phyloP scores from a whole-genome alignment of 1,140 invertebrate genomes.

The Caenorhabditis brenneri region DNA sequence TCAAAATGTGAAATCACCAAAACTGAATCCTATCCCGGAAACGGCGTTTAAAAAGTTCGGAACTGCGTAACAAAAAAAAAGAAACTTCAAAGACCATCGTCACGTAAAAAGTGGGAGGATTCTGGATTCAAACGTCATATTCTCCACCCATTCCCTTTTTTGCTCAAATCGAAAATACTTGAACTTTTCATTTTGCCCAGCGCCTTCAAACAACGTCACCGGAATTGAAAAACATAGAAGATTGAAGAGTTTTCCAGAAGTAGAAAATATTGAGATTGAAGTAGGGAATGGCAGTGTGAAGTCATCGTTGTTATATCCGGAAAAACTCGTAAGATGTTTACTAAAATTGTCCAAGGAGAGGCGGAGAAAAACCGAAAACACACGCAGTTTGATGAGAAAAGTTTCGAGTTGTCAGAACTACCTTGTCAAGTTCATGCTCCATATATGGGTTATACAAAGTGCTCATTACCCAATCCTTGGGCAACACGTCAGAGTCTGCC shows the following conservation, averaged over 20 bases:
- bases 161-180: background rate
- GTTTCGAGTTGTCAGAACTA: background rate
- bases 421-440: background rate
- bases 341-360: slow-evolving; percentile 11
- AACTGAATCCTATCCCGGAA: background rate
- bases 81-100: slow-evolving; percentile 2
- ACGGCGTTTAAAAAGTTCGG: background rate
- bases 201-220: background rate
- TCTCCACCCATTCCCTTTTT: background rate
- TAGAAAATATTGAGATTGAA: slow-evolving; percentile 13
- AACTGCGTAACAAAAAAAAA: background rate
- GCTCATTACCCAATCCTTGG: background rate
- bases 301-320: slow-evolving; percentile 5
- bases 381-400: slow-evolving; percentile 14
- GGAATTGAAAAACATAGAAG: background rate
- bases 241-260: background rate
- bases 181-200: slow-evolving; percentile 13
- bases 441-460: background rate
- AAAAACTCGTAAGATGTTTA: slow-evolving; percentile 28
- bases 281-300: background rate
- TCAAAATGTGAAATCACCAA: background rate
- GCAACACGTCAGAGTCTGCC: background rate
- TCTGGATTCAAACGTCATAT: background rate
- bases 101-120: background rate
- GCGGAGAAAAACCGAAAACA: background rate